Percentiles rank a stretch among this genome's conserved stretches.
Conservation (phyloP, 1,140 invertebrate species). For the Ceratosolen solmsi region DNA sequence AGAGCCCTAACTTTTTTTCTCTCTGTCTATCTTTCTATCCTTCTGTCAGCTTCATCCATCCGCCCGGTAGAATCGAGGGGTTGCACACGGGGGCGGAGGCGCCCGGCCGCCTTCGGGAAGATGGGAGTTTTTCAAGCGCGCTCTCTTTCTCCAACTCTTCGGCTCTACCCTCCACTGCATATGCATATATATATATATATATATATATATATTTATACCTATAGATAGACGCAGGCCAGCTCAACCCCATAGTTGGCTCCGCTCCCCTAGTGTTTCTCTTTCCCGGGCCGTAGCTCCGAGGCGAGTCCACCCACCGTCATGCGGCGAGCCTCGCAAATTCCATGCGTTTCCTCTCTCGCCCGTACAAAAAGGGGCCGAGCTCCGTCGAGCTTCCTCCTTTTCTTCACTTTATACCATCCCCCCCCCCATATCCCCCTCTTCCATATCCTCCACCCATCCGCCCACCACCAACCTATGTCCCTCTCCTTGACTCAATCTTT, state of each 20-base stretch:
- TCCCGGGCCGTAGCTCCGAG: slow-evolving; percentile 2
- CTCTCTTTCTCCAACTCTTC: slow-evolving; percentile 49
- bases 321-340: slow-evolving; percentile 35
- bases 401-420: slow-evolving; percentile 7
- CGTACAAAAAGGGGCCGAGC: slow-evolving; percentile 21
- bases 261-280: slow-evolving; percentile 26
- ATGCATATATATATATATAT: slow-evolving; percentile 29
- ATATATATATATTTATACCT: not conserved
- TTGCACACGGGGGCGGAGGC: slow-evolving; percentile 6
- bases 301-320: slow-evolving; percentile 39
- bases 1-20: slow-evolving; percentile 52
- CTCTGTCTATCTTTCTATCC: slow-evolving; percentile 41
- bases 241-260: slow-evolving; percentile 9
- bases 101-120: slow-evolving; percentile 58
- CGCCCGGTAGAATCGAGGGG: slow-evolving; percentile 18
- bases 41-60: slow-evolving; percentile 46
- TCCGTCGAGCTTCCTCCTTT: slow-evolving; percentile 8
- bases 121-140: slow-evolving; percentile 64
- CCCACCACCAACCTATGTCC: slow-evolving; percentile 5
- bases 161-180: slow-evolving; percentile 50
- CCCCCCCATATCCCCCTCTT: slow-evolving; percentile 27
- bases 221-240: not conserved
- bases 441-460: slow-evolving; percentile 51
- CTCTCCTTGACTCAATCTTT: not conserved
- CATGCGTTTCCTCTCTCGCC: slow-evolving; percentile 21